phyloP scores from a whole-genome alignment of 2,113 vertebrate genomes.

The Nipponia nippon region DNA sequence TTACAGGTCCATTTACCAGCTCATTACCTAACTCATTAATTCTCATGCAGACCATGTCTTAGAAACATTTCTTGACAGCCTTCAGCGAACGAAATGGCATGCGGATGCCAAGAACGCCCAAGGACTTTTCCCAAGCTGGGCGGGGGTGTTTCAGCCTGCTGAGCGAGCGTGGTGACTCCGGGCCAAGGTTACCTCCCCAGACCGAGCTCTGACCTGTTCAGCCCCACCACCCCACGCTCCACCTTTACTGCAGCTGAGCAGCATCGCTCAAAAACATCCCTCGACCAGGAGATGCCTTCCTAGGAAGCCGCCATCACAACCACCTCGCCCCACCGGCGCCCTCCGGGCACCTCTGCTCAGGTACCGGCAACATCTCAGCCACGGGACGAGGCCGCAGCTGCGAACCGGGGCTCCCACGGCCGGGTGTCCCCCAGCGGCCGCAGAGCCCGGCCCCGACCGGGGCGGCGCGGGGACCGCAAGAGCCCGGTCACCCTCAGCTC shows the following conservation, averaged over 20 bases:
- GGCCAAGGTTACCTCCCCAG: not conserved
- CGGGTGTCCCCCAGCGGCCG: not conserved
- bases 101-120: not conserved
- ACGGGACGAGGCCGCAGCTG: not conserved
- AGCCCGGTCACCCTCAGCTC: not conserved
- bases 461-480: no score
- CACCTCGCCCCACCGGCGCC: not conserved
- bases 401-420: accelerated
- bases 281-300: no score
- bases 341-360: not conserved
- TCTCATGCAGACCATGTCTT: accelerated
- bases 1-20: not conserved
- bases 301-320: not conserved
- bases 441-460: not conserved
- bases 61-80: not conserved
- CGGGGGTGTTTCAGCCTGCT: not conserved
- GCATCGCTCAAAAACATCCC: not conserved
- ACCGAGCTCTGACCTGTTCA: not conserved
- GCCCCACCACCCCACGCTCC: not conserved
- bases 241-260: not conserved
- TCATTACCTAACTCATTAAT: not conserved
- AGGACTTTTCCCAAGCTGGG: not conserved
- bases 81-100: not conserved
- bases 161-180: not conserved
- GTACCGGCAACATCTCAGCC: not conserved